These are phyloP conservation scores for Trissolcus brochymenae DNA, from an alignment of 2,888 invertebrate species.

Conservation along the genomic window DNA sequence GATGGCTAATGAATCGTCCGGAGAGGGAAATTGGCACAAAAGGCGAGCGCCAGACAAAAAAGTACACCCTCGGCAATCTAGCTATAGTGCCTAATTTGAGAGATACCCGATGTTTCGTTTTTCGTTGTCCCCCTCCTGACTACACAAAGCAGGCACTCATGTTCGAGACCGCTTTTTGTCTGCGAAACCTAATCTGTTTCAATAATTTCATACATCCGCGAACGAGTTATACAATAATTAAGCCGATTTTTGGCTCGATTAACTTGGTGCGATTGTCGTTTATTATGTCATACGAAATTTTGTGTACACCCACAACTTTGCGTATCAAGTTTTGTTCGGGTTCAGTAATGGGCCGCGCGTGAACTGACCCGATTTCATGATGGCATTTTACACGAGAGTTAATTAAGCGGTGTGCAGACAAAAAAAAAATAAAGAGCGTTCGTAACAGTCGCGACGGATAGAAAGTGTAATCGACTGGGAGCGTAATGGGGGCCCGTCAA, in stretches of 20 bases:
- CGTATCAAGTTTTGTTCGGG: conserved; percentile 20
- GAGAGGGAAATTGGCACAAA: conserved; percentile 31
- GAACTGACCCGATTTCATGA: conserved; percentile 29
- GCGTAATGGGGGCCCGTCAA: conserved; percentile 48
- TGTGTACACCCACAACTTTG: conserved; percentile 13
- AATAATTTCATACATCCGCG: too few species aligned
- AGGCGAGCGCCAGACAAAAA: not conserved
- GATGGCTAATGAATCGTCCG: conserved; percentile 61
- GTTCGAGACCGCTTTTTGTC: too few species aligned
- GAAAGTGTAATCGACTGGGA: conserved; percentile 51
- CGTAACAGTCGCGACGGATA: conserved; percentile 24
- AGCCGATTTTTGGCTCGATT: conserved; percentile 31
- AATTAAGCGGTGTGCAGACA: conserved; percentile 35
- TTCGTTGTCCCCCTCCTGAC: too few species aligned
- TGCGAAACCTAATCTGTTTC: too few species aligned
- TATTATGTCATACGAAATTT: conserved; percentile 16
- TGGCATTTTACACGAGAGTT: conserved; percentile 33
- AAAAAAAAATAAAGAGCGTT: conserved; percentile 22
- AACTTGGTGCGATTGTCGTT: conserved; percentile 11
- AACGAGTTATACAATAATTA: too few species aligned
- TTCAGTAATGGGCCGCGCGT: conserved; percentile 18
- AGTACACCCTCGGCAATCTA: not conserved
- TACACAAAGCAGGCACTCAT: too few species aligned
- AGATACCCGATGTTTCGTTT: not conserved
- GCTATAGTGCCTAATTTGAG: conserved; percentile 13